Percentiles rank a stretch among this genome's conserved stretches.
Conservation (phyloP, 2,888 invertebrate species). For the Limnephilus rhombicus region DNA sequence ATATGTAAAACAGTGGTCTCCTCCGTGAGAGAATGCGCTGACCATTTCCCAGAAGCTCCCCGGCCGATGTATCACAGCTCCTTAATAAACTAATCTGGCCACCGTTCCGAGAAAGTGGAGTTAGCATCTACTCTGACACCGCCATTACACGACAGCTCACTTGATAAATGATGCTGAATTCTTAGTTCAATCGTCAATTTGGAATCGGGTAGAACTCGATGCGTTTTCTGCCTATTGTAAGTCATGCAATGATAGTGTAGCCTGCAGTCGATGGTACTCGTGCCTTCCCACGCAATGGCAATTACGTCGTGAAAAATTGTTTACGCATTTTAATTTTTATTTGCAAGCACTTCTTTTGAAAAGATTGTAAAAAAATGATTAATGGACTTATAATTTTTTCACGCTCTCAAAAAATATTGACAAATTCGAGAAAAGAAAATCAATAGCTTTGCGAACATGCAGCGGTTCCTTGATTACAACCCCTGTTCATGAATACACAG, state of each 20-base stretch:
- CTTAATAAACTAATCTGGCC: slow-evolving; percentile 48
- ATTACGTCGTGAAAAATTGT: background rate
- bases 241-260: background rate
- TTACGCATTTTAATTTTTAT: background rate
- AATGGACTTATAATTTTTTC: no score
- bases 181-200: slow-evolving; percentile 25
- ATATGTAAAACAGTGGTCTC: slow-evolving; percentile 62
- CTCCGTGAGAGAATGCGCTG: slow-evolving; percentile 65
- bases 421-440: background rate
- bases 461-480: background rate
- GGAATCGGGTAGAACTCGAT: background rate
- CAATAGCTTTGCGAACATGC: background rate
- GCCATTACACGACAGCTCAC: slow-evolving; percentile 1
- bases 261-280: background rate
- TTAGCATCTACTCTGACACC: slow-evolving; percentile 32
- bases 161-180: slow-evolving; percentile 18
- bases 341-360: background rate
- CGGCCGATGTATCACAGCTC: slow-evolving; percentile 39
- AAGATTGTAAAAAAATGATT: background rate
- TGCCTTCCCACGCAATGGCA: background rate
- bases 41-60: slow-evolving; percentile 51
- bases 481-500: background rate
- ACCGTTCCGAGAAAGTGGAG: slow-evolving; percentile 38
- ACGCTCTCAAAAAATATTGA: no score
- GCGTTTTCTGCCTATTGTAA: background rate